Conservation (phyloP, 2,888 invertebrate genomes). For the Melinaea menophilus region DNA sequence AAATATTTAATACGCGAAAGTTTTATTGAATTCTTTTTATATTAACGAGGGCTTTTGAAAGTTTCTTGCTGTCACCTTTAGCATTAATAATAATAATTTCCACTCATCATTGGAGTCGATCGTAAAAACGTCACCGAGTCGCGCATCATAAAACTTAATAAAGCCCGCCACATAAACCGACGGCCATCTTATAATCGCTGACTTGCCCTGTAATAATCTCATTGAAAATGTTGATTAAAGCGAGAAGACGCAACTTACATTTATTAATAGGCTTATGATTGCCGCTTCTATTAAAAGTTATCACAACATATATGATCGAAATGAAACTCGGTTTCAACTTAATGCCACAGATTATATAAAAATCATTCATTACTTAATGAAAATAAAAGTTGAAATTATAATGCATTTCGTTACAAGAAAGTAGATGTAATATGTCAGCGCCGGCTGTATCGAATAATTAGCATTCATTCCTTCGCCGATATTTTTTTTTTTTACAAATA, state of each 20-base stretch:
- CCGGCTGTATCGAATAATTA: no score
- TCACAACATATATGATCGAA: constrained; percentile 52
- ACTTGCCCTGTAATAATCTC: constrained; percentile 55
- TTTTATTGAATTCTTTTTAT: background rate
- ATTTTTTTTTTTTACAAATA: no score
- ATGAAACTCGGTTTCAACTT: constrained; percentile 38
- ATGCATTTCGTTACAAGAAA: no score
- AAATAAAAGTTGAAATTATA: background rate
- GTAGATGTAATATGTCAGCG: no score
- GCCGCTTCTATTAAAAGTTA: constrained; percentile 59
- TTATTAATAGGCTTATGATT: constrained; percentile 66
- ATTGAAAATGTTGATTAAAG: constrained; percentile 67
- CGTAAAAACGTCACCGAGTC: constrained; percentile 23
- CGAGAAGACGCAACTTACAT: constrained; percentile 52
- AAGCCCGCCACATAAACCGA: constrained; percentile 39
- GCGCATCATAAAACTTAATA: constrained; percentile 44
- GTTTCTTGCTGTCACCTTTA: constrained; percentile 20
- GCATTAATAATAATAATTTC: constrained; percentile 27
- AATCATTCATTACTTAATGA: background rate
- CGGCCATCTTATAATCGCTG: constrained; percentile 42
- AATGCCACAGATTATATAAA: constrained; percentile 39
- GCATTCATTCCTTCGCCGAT: no score
- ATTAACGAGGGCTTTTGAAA: constrained; percentile 3
- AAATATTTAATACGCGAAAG: constrained; percentile 7
- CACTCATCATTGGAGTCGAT: constrained; percentile 27